phyloP scores from a whole-genome alignment of 2,113 vertebrate species.

The Tragulus kanchil region DNA sequence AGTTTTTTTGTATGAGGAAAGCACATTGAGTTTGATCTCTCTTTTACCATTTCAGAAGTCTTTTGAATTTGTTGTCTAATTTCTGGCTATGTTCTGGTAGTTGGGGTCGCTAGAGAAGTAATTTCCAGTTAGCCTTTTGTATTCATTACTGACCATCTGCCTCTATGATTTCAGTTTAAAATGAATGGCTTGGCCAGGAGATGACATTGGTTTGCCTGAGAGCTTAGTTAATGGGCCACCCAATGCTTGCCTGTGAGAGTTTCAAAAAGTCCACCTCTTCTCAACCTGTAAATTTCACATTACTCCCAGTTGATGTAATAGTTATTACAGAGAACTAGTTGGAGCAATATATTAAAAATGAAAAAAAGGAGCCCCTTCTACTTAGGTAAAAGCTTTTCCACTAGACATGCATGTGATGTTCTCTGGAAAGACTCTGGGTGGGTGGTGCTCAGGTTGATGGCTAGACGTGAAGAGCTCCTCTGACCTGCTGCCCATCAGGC shows the following conservation, averaged over 20 bases:
- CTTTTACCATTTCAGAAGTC: background rate
- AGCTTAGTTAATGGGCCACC: background rate
- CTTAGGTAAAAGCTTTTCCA: background rate
- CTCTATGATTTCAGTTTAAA: constrained; percentile 1
- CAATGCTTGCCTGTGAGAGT: background rate
- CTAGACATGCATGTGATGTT: background rate
- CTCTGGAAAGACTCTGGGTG: background rate
- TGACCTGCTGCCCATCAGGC: background rate
- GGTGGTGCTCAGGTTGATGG: accelerated
- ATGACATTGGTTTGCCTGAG: background rate
- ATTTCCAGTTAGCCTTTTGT: constrained; percentile 3
- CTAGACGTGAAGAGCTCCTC: background rate
- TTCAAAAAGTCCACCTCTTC: background rate
- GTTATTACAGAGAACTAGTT: background rate
- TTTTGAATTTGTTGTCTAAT: constrained; percentile 4
- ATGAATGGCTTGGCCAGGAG: background rate
- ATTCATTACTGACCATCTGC: background rate
- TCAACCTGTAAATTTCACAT: background rate
- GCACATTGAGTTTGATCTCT: background rate
- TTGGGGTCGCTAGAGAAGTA: background rate
- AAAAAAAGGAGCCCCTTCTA: background rate
- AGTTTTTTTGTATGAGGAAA: background rate
- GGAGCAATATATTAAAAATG: background rate
- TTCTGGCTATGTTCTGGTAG: background rate
- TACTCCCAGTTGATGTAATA: background rate